These are phyloP conservation scores for Baccha elongata DNA, from an alignment of 2,888 invertebrate species.

Conservation along the genomic window DNA sequence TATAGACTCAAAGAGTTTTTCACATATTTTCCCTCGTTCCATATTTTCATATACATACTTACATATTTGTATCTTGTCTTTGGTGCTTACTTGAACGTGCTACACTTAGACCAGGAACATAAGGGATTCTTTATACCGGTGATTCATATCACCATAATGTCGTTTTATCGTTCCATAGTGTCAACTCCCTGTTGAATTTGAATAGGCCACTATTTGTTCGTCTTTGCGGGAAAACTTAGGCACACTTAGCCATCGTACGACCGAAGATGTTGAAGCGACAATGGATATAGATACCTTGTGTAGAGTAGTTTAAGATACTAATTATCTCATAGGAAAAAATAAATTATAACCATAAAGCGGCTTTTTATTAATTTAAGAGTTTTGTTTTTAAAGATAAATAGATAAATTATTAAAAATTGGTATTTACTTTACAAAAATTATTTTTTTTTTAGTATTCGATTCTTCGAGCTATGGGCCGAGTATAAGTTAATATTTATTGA, in stretches of 20 bases:
- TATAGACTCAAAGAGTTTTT: conserved; percentile 71
- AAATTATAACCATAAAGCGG: conserved; percentile 41
- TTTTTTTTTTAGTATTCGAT: too few relatives aligned
- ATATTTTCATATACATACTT: too few relatives aligned
- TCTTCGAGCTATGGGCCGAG: too few relatives aligned
- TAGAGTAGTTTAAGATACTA: conserved; percentile 20
- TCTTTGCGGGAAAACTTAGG: conserved; percentile 15
- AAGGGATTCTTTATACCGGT: conserved; percentile 64
- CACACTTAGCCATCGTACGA: conserved; percentile 24
- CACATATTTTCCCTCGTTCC: conserved; percentile 26
- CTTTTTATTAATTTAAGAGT: conserved; percentile 36
- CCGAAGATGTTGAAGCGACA: background rate
- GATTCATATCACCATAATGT: conserved; percentile 64
- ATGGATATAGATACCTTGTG: conserved; percentile 4
- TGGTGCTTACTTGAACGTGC: conserved; percentile 15
- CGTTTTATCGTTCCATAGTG: conserved; percentile 54
- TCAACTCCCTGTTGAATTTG: conserved; percentile 46
- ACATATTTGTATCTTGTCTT: conserved; percentile 4
- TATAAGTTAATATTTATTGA: too few relatives aligned
- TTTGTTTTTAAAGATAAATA: conserved; percentile 20
- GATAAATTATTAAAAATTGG: background rate
- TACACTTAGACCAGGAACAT: conserved; percentile 42
- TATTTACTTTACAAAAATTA: too few relatives aligned
- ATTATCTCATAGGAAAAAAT: conserved; percentile 21
- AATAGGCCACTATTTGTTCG: conserved; percentile 18